A percentile compares a stretch with the other conserved stretches of the same genome.
These are phyloP conservation scores for Lepus americanus DNA, from an alignment of 2,113 vertebrate genomes.

Conservation along the genomic window DNA sequence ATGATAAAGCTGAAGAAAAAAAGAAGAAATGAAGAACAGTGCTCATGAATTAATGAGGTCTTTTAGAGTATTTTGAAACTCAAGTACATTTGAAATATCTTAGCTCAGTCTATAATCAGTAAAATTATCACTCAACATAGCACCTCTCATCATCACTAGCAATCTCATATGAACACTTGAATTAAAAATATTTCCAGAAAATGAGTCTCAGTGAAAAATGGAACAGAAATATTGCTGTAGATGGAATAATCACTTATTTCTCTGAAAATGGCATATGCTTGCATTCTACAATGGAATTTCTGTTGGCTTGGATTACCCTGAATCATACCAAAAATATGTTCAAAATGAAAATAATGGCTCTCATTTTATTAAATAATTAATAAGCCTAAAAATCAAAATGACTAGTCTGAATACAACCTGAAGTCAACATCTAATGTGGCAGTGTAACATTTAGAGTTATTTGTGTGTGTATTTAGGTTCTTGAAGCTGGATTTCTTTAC, in stretches of 20 bases:
- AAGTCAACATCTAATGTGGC: slow-evolving; percentile 76
- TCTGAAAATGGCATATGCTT: slow-evolving; percentile 83
- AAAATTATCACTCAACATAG: slow-evolving; percentile 85
- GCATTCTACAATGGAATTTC: slow-evolving; percentile 84
- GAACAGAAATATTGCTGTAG: slow-evolving; percentile 83
- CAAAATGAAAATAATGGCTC: slow-evolving; percentile 84
- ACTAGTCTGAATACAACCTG: slow-evolving; percentile 74
- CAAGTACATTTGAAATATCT: slow-evolving; percentile 73
- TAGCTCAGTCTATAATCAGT: slow-evolving; percentile 81
- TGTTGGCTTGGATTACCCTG: slow-evolving; percentile 83
- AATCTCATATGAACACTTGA: slow-evolving; percentile 83
- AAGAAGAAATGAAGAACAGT: neutral
- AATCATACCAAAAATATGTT: slow-evolving; percentile 79
- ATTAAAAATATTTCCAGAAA: slow-evolving; percentile 85
- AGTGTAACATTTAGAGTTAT: slow-evolving; percentile 75
- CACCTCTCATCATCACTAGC: slow-evolving; percentile 82
- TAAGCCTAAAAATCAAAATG: slow-evolving; percentile 81
- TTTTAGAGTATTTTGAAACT: slow-evolving; percentile 85
- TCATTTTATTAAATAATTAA: slow-evolving; percentile 85
- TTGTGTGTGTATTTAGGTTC: slow-evolving; percentile 57
- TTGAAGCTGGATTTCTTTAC: slow-evolving; percentile 73
- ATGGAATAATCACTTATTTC: slow-evolving; percentile 83
- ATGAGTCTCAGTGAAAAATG: slow-evolving; percentile 82
- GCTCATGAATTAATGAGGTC: slow-evolving; percentile 57
- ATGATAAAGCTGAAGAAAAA: neutral